Percentiles rank a stretch among this genome's conserved stretches.
These are phyloP conservation scores for Eira barbara DNA, from an alignment of 2,113 vertebrate genomes.

Conservation along the genomic window DNA sequence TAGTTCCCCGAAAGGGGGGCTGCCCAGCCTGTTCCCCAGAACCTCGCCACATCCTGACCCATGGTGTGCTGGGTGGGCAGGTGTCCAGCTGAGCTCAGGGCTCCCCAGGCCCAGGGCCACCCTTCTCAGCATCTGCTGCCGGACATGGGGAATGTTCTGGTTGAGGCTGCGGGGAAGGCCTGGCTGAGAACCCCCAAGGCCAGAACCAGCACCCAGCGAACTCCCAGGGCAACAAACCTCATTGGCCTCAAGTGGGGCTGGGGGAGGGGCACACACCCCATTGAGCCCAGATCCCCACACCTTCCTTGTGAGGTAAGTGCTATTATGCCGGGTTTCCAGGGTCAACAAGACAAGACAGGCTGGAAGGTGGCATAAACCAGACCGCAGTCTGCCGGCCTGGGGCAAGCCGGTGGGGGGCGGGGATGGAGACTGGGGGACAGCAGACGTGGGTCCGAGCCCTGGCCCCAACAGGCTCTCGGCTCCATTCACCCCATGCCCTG, in stretches of 20 bases:
- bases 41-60: neutral
- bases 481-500: neutral
- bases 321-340: neutral
- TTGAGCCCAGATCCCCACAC: neutral
- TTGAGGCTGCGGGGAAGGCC: neutral
- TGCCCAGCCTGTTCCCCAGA: neutral
- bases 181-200: neutral
- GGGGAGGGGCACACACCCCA: rapidly evolving
- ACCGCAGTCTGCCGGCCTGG: neutral
- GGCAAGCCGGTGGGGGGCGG: rapidly evolving
- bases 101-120: neutral
- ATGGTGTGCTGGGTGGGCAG: too few relatives aligned
- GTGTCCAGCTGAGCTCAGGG: rapidly evolving
- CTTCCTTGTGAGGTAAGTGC: neutral
- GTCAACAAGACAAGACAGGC: neutral
- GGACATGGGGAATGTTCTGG: neutral
- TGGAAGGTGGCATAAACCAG: neutral
- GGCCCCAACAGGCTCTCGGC: rapidly evolving
- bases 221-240: neutral
- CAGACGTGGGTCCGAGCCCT: neutral
- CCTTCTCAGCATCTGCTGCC: neutral
- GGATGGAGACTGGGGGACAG: neutral
- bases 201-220: rapidly evolving
- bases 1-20: neutral
- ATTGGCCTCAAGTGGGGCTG: rapidly evolving